phyloP scores from a whole-genome alignment of 30 jellyfish, hydroid and myxozoan genomes.

The Aurelia sp. region DNA sequence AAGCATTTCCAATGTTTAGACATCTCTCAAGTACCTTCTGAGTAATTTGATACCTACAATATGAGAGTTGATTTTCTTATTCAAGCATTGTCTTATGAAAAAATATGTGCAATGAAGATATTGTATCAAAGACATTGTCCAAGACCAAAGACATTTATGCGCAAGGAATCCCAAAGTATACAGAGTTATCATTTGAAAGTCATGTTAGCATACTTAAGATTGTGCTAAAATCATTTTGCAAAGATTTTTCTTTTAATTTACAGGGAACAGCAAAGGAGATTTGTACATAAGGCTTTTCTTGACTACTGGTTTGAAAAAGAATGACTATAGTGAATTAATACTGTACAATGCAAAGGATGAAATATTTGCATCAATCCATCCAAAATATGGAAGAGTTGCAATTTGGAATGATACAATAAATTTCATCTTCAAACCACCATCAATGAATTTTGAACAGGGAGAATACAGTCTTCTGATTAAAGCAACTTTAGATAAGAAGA shows the following conservation, averaged over 20 bases:
- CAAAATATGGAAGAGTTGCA: constrained; percentile 67
- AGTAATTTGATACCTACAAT: too few species aligned
- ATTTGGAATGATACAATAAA: constrained; percentile 69
- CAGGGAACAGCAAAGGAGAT: constrained; percentile 54
- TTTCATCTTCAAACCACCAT: constrained; percentile 78
- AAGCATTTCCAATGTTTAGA: too few species aligned
- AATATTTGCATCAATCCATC: constrained; percentile 59
- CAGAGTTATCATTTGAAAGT: too few species aligned
- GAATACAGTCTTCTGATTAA: constrained; percentile 71
- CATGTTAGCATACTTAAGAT: not conserved
- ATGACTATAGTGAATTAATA: constrained; percentile 78
- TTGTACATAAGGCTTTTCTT: constrained; percentile 61
- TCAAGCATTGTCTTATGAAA: too few species aligned
- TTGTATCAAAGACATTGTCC: too few species aligned
- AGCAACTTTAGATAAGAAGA: constrained; percentile 40
- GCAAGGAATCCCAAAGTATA: too few species aligned
- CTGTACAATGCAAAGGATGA: constrained; percentile 64
- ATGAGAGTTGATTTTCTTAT: too few species aligned
- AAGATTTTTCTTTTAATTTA: not conserved
- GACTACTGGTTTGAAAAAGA: constrained; percentile 55
- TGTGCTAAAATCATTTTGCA: not conserved
- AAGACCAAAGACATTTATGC: too few species aligned
- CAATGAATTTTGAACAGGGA: constrained; percentile 61
- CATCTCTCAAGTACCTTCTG: too few species aligned
- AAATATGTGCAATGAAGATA: too few species aligned